Conservation (phyloP, 2,113 vertebrate species). For the Larimichthys crocea region DNA sequence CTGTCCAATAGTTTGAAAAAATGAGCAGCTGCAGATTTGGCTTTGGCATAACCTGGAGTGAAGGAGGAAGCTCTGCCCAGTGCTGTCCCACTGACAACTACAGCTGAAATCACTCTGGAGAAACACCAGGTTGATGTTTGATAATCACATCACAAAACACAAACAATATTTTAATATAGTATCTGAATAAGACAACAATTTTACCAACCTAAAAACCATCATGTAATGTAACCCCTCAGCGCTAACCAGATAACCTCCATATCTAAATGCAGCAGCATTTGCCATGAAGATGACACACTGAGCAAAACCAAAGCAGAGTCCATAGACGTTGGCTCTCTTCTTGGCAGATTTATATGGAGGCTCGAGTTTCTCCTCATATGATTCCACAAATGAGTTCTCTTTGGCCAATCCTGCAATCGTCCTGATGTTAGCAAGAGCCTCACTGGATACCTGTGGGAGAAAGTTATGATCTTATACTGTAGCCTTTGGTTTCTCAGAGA, state of each 20-base stretch:
- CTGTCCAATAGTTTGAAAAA: constrained; percentile 84
- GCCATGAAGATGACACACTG: constrained; percentile 84
- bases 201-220: constrained; percentile 84
- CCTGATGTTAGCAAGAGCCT: constrained; percentile 84
- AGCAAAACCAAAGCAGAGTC: constrained; percentile 82
- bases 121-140: constrained; percentile 11
- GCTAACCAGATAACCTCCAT: constrained; percentile 83
- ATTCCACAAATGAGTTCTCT: constrained; percentile 80
- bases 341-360: constrained; percentile 78
- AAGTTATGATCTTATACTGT: neutral
- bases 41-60: constrained; percentile 86
- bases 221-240: constrained; percentile 78
- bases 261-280: constrained; percentile 84
- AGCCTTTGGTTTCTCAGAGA: neutral
- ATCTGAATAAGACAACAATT: neutral
- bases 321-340: constrained; percentile 81
- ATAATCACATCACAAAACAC: neutral
- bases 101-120: constrained; percentile 81
- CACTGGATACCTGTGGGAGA: constrained; percentile 81
- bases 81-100: constrained; percentile 83
- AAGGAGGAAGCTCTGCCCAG: constrained; percentile 82
- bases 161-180: neutral
- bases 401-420: constrained; percentile 85
- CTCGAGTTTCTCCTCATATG: constrained; percentile 78
- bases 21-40: constrained; percentile 83